phyloP scores from a whole-genome alignment of 2,888 invertebrate genomes.

The Apotomis capreana region DNA sequence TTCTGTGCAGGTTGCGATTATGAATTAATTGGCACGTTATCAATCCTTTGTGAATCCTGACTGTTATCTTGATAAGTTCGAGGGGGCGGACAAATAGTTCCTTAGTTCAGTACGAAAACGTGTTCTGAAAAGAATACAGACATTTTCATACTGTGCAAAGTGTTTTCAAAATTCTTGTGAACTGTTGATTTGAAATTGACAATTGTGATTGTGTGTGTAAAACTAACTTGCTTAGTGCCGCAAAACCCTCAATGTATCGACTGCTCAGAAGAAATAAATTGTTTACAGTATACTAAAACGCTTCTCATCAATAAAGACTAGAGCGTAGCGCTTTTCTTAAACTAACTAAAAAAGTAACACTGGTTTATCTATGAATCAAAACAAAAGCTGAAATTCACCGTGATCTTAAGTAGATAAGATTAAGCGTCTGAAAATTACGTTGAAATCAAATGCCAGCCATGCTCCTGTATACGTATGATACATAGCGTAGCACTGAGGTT shows the following conservation, averaged over 20 bases:
- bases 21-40: neutral
- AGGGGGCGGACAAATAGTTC: neutral
- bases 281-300: too few relatives aligned
- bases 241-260: neutral
- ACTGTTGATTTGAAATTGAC: neutral
- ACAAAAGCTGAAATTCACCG: too few relatives aligned
- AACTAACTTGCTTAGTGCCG: neutral
- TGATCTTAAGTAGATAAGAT: too few relatives aligned
- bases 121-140: neutral
- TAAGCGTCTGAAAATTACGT: neutral
- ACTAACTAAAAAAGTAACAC: too few relatives aligned
- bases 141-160: neutral
- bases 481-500: neutral
- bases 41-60: neutral
- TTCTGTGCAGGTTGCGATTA: neutral
- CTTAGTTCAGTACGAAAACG: neutral
- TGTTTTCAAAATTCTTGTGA: neutral
- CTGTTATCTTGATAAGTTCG: neutral
- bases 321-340: too few relatives aligned
- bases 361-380: too few relatives aligned
- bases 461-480: neutral
- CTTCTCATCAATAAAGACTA: too few relatives aligned
- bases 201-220: neutral
- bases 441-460: neutral
- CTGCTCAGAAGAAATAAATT: too few relatives aligned